These are phyloP conservation scores for Tetramorium parvispinum DNA, from an alignment of 1,140 invertebrate genomes.

Conservation along the genomic window DNA sequence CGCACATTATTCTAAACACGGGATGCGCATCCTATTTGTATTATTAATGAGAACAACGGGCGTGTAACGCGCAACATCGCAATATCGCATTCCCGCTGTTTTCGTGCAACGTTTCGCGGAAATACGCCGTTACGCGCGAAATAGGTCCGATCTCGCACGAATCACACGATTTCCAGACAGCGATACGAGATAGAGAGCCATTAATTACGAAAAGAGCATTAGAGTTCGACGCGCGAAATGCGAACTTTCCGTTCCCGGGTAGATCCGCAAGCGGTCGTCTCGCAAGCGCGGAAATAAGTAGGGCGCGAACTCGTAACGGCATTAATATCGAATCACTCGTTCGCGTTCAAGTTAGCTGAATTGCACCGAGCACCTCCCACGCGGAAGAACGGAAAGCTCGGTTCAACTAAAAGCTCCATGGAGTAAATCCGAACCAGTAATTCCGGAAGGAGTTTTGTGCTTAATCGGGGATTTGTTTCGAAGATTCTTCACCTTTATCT, in stretches of 20 bases:
- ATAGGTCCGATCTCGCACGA: background rate
- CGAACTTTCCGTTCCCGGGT: conserved; percentile 52
- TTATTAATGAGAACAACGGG: conserved; percentile 43
- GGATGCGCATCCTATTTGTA: conserved; percentile 43
- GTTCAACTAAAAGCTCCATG: conserved; percentile 61
- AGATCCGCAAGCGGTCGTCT: conserved; percentile 51
- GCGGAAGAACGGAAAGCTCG: conserved; percentile 66
- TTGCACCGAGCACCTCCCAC: conserved; percentile 43
- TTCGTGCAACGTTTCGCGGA: conserved; percentile 3
- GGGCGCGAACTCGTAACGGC: conserved; percentile 71
- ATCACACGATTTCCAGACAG: conserved; percentile 37
- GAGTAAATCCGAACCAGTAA: conserved; percentile 69
- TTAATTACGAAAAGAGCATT: conserved; percentile 66
- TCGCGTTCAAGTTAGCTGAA: conserved; percentile 65
- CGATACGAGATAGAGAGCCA: conserved; percentile 59
- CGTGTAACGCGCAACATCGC: conserved; percentile 17
- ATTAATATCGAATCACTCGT: conserved; percentile 75
- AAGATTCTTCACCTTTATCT: conserved; percentile 55
- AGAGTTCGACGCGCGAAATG: conserved; percentile 54
- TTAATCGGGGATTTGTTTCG: conserved; percentile 68
- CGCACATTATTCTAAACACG: conserved; percentile 54
- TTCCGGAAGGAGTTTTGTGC: conserved; percentile 68
- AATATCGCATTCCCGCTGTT: conserved; percentile 32
- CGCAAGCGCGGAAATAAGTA: conserved; percentile 57
- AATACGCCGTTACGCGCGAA: conserved; percentile 4